These are phyloP conservation scores for Microdon myrmicae DNA, from an alignment of 2,888 invertebrate genomes.

Conservation along the genomic window DNA sequence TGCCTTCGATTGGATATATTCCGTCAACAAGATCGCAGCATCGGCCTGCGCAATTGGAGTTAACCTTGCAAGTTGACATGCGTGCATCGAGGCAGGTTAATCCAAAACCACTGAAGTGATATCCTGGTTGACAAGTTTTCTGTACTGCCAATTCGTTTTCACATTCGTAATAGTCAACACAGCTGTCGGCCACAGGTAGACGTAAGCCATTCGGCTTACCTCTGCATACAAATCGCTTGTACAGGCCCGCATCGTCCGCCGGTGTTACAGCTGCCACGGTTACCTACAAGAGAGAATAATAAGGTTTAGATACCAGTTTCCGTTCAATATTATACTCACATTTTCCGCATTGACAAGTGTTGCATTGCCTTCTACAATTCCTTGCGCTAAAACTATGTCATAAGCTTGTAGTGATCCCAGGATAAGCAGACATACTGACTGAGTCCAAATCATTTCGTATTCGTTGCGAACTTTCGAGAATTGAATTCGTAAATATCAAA, in stretches of 20 bases:
- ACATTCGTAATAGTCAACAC: conserved; percentile 28
- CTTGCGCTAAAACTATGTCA: conserved; percentile 7
- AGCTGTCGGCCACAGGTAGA: conserved; percentile 34
- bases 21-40: conserved; percentile 30
- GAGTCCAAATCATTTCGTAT: conserved; percentile 26
- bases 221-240: conserved; percentile 26
- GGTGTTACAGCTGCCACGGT: not conserved
- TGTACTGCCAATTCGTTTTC: conserved; percentile 5
- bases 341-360: conserved; percentile 7
- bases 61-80: conserved; percentile 15
- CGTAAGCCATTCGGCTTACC: conserved; percentile 27
- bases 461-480: conserved; percentile 6
- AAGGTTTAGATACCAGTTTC: not conserved
- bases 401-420: conserved; percentile 18
- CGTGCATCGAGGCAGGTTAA: conserved; percentile 26
- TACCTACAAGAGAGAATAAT: conserved; percentile 9
- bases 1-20: conserved; percentile 14
- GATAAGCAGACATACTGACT: conserved; percentile 19
- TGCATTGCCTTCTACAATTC: not conserved
- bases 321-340: conserved; percentile 9
- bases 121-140: conserved; percentile 17
- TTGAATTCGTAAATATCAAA: conserved; percentile 13
- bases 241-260: conserved; percentile 9
- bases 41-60: conserved; percentile 20
- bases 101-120: conserved; percentile 21